Evolutionary conservation across 1,140 invertebrate genomes (phyloP).

Genomic region (Chelonus insularis): DNA sequence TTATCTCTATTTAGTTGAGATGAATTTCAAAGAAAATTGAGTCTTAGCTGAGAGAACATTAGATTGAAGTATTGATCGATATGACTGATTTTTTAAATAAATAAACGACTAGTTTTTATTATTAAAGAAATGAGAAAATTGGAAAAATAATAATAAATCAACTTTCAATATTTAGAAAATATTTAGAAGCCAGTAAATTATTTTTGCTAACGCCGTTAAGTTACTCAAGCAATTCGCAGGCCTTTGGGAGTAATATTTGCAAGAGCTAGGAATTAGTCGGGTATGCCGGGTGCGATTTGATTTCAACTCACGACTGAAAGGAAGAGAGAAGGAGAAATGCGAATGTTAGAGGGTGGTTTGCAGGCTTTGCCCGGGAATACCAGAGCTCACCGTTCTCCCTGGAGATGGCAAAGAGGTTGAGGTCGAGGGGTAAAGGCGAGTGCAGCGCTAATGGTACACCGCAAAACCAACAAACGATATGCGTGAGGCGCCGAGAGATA

Average conservation of each 20-base stretch:
- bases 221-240: constrained; percentile 11
- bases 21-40: no score
- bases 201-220: neutral
- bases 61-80: no score
- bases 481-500: constrained; percentile 29
- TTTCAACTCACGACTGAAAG: constrained; percentile 20
- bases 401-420: constrained; percentile 30
- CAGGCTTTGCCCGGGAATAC: constrained; percentile 19
- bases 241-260: constrained; percentile 21
- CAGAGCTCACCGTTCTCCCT: constrained; percentile 37
- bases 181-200: neutral
- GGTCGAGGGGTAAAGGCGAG: constrained; percentile 27
- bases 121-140: no score
- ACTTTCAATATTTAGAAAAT: no score
- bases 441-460: constrained; percentile 48
- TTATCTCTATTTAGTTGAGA: no score
- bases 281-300: constrained; percentile 19
- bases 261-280: constrained; percentile 24
- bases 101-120: no score
- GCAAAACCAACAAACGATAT: constrained; percentile 53
- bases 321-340: constrained; percentile 14
- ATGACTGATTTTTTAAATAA: no score
- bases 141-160: no score
- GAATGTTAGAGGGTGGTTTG: constrained; percentile 20
- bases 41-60: no score